Evolutionary conservation across 2,797 vertebrate species (phyloP).

Genomic region (Sciaenops ocellatus): DNA sequence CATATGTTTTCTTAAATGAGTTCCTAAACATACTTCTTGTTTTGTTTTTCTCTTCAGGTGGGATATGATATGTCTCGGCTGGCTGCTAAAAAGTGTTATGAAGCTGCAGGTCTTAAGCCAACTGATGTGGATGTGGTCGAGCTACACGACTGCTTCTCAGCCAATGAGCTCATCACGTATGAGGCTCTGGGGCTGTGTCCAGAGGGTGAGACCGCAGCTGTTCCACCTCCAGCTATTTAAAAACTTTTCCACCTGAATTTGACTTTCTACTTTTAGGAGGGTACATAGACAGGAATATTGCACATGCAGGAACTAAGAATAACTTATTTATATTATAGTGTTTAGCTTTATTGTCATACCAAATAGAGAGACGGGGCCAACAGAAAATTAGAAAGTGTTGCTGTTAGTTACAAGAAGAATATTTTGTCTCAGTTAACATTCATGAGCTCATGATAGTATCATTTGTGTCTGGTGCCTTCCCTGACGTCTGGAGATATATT

Average conservation of each 20-base stretch:
- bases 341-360: too few species aligned
- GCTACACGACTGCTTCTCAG: constrained; percentile 97
- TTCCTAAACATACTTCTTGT: not conserved
- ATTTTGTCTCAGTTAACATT: too few species aligned
- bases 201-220: constrained; percentile 85
- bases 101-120: constrained; percentile 87
- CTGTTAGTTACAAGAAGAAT: too few species aligned
- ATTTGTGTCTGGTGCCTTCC: not conserved
- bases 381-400: too few species aligned
- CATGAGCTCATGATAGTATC: too few species aligned
- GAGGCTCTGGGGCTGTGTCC: constrained; percentile 96
- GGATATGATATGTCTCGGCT: constrained; percentile 93
- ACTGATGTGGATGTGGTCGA: constrained; percentile 92
- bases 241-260: not conserved
- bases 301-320: not conserved
- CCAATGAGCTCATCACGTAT: constrained; percentile 95
- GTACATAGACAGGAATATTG: not conserved
- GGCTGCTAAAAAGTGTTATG: constrained; percentile 90
- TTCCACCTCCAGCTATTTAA: not conserved
- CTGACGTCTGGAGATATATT: not conserved
- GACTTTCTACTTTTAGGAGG: not conserved
- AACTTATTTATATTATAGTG: too few species aligned
- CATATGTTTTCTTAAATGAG: not conserved
- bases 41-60: constrained; percentile 80
- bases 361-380: too few species aligned